Base-by-base conservation (phyloP, 2,113 vertebrate genomes). In the Mustela lutreola region DNA sequence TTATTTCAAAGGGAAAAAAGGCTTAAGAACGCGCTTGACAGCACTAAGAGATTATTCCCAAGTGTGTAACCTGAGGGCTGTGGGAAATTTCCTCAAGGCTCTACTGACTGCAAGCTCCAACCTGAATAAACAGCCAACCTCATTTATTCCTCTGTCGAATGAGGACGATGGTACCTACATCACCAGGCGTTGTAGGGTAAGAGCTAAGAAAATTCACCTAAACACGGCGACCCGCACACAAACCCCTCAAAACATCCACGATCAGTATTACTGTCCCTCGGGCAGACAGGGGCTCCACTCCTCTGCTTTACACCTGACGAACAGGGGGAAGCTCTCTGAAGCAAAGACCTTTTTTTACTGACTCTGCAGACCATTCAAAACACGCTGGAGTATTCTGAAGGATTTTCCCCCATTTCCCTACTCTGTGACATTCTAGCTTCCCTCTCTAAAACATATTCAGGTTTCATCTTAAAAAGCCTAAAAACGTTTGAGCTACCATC, bases 201-300 rank as follows among this genome's bases (percentile, higher is more conserved):
- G 0, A 2, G 50, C 62, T 1, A 4, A 73, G 45, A 31, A 7
- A 15, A 75, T 3, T 9, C 39, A n/a, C 0, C 1, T 4, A 87
- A 65, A 78, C 7, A 60, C 6, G 14, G 62, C 1, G 1, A 71
- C 18, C 3, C 19, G 24, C 11, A 22, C 48, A 3, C 7, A 28
- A 31, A 62, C 63, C 80, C 14, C 39, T 67, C 12, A 16, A 42
- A 39, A 45, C 1, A 16, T 15, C 22, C 33, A 53, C 4, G 1
- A 42, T 11, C 42, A 16, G 3, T 4, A 33, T 4, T 2, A 5
- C 3, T 8, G 12, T 76, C 16, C 12, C 45, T 36, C 24, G 11
- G 31, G 31, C 6, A 0, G 16, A 18, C 36, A 50, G n/a, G 12
- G 2, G 6, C 71, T 60, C 5, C 0, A 3, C 70, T 62, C 50